Evolutionary conservation across 2,797 vertebrate genomes (phyloP).

Genomic region (Propithecus perrieri): DNA sequence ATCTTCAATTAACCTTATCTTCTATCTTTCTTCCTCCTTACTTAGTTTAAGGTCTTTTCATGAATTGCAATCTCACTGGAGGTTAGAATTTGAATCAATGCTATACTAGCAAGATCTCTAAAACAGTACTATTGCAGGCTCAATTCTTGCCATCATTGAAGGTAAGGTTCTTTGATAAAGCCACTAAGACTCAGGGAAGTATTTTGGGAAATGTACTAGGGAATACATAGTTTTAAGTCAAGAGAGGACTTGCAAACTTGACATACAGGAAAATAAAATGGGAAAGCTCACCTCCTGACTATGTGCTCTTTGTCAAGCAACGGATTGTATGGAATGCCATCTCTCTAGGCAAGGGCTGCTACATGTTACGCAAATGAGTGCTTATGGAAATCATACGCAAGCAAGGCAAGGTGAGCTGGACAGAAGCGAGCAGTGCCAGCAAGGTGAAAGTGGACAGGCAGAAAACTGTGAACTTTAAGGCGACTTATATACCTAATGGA

Average conservation of each 20-base stretch:
- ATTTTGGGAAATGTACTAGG: not conserved
- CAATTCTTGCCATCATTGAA: not conserved
- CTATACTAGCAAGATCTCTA: not conserved
- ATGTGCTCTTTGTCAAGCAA: not conserved
- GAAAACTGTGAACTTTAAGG: slow-evolving; percentile 17
- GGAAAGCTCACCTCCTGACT: not conserved
- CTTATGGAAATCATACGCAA: slow-evolving; percentile 38
- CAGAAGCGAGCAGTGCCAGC: not conserved
- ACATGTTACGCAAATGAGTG: not conserved
- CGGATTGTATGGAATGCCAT: not conserved
- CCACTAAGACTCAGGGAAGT: not conserved
- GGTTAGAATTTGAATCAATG: not conserved
- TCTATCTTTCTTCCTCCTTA: not conserved
- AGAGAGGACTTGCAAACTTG: not conserved
- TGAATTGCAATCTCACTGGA: not conserved
- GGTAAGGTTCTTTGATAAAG: not conserved
- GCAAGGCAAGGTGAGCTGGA: not conserved
- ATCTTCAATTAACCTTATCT: not conserved
- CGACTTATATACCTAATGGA: slow-evolving; percentile 19
- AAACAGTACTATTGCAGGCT: not conserved
- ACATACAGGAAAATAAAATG: not conserved
- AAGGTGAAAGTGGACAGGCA: not conserved
- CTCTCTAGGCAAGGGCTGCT: not conserved
- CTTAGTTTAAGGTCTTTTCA: not conserved
- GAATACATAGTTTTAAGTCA: not conserved